Percentiles rank a stretch among this genome's conserved stretches.
phyloP scores from a whole-genome alignment of 2,113 vertebrate species.

The Corvus hawaiiensis region DNA sequence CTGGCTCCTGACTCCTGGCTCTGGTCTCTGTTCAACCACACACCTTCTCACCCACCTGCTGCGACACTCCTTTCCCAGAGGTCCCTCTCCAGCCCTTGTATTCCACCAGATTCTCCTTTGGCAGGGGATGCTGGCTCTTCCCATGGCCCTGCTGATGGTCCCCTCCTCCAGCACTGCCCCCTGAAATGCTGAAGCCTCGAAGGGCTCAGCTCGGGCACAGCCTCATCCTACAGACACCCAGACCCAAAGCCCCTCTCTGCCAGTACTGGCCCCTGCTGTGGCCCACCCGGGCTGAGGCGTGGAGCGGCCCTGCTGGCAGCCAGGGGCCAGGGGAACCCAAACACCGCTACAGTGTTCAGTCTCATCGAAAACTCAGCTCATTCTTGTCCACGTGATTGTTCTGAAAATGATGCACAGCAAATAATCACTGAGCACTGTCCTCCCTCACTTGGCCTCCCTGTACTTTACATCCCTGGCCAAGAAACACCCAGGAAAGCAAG shows the following conservation, averaged over 20 bases:
- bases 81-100: not conserved
- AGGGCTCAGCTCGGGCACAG: not conserved
- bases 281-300: not conserved
- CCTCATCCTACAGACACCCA: fast-evolving
- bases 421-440: not conserved
- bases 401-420: not conserved
- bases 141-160: fast-evolving
- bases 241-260: not conserved
- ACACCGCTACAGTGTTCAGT: fast-evolving
- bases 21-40: not conserved
- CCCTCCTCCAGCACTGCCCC: not conserved
- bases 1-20: not conserved
- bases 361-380: not conserved
- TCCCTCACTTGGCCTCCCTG: not conserved
- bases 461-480: not conserved
- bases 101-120: fast-evolving
- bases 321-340: not conserved
- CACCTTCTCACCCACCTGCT: not conserved
- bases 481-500: not conserved
- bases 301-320: not conserved
- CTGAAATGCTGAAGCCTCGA: not conserved
- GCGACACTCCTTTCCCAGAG: not conserved
- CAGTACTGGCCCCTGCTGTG: not conserved
- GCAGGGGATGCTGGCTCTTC: not conserved
- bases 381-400: not conserved